Evolutionary conservation across 2,113 vertebrate genomes (phyloP).

Genomic region (Mus spicilegus): DNA sequence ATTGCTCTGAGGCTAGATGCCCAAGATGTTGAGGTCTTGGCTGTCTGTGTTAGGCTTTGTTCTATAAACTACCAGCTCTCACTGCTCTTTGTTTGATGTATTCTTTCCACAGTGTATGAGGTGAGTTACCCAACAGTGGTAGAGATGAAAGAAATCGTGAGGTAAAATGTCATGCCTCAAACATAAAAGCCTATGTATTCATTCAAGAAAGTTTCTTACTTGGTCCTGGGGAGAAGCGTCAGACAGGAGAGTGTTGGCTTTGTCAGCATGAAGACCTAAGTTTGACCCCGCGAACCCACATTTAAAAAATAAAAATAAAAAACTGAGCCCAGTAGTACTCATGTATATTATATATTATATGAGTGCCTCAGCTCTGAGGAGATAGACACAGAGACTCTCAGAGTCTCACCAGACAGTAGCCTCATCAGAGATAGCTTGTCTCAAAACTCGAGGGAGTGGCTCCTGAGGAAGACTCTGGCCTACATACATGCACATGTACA

Average conservation of each 20-base stretch:
- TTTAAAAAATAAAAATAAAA: background rate
- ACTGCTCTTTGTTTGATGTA: background rate
- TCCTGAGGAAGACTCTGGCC: background rate
- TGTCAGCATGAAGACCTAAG: background rate
- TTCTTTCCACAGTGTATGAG: background rate
- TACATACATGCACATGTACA: background rate
- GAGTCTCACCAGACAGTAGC: background rate
- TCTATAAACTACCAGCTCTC: background rate
- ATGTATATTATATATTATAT: background rate
- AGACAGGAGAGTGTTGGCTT: background rate
- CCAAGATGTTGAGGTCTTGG: background rate
- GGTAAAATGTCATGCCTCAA: background rate
- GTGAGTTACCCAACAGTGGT: background rate
- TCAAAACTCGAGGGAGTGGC: background rate
- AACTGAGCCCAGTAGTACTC: background rate
- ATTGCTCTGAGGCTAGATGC: background rate
- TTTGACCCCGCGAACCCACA: background rate
- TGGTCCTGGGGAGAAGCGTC: background rate
- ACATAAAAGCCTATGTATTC: background rate
- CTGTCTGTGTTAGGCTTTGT: background rate
- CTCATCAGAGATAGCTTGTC: background rate
- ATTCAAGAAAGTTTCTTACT: conserved; percentile 42
- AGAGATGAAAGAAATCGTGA: conserved; percentile 25
- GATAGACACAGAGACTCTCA: background rate
- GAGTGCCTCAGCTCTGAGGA: background rate